Conservation (phyloP, 2,113 vertebrate genomes). For the Lophotis ruficrista region DNA sequence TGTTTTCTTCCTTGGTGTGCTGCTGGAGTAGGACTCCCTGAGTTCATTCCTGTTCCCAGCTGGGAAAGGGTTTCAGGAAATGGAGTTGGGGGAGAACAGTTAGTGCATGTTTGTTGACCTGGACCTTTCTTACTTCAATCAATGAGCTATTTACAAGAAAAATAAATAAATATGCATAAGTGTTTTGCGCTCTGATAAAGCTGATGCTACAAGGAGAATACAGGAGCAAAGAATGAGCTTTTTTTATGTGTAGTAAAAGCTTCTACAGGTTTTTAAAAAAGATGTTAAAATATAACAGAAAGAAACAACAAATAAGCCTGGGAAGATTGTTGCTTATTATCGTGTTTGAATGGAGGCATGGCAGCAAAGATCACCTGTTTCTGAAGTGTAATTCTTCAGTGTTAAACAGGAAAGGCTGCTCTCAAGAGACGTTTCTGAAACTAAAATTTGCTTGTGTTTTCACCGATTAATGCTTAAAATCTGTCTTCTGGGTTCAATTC, state of each 20-base stretch:
- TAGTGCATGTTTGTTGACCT: background rate
- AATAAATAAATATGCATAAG: background rate
- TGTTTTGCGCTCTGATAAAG: background rate
- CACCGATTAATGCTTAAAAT: background rate
- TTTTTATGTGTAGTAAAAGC: background rate
- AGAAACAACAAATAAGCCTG: background rate
- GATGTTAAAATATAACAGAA: background rate
- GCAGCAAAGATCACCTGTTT: background rate
- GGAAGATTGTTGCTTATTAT: background rate
- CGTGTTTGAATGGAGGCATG: background rate
- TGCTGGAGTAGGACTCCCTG: background rate
- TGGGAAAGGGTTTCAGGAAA: constrained; percentile 20
- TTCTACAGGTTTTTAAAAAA: background rate
- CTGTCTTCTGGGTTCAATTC: background rate
- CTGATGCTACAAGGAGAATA: background rate
- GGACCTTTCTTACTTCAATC: background rate
- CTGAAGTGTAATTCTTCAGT: background rate
- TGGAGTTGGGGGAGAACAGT: background rate
- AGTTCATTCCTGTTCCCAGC: background rate
- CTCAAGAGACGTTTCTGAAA: background rate
- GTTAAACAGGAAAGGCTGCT: background rate
- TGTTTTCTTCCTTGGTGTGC: background rate
- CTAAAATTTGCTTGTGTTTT: background rate
- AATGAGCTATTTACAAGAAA: background rate
- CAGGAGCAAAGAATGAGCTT: background rate